Evolutionary conservation across 2,113 vertebrate species (phyloP).

Genomic region (Platysternon megacephalum): DNA sequence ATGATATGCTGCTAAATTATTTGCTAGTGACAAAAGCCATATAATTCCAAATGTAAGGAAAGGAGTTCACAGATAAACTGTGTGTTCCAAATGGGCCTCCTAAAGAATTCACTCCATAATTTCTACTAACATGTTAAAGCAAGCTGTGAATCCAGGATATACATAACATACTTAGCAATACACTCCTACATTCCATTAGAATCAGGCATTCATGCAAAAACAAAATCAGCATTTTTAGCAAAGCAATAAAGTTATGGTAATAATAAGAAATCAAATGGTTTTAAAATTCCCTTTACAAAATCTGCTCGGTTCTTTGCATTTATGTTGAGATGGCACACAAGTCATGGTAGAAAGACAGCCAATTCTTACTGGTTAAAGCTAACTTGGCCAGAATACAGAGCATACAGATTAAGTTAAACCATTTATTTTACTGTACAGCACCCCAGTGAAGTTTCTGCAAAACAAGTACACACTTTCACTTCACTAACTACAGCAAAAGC

Average conservation of each 20-base stretch:
- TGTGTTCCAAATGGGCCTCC: background rate
- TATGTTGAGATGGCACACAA: background rate
- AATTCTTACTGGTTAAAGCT: background rate
- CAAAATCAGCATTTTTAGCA: background rate
- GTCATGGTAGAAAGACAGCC: background rate
- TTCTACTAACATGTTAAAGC: background rate
- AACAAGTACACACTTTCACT: background rate
- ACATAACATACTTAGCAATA: background rate
- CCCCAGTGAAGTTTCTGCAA: background rate
- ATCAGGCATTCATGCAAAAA: background rate
- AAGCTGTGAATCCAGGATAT: background rate
- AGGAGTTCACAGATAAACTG: background rate
- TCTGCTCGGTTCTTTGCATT: background rate
- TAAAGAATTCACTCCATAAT: background rate
- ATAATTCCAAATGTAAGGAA: background rate
- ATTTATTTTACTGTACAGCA: background rate
- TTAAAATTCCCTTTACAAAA: background rate
- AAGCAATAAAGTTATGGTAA: background rate
- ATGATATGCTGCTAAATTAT: background rate
- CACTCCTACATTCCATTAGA: background rate
- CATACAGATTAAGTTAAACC: background rate
- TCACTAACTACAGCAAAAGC: conserved; percentile 12
- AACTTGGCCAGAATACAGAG: rapidly evolving
- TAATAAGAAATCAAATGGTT: background rate
- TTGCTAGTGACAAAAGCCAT: background rate